Evolutionary conservation across 2,113 vertebrate genomes (phyloP), one percentile per base, ranked within the genome.

Genomic region (Haliaeetus leucogaster): DNA sequence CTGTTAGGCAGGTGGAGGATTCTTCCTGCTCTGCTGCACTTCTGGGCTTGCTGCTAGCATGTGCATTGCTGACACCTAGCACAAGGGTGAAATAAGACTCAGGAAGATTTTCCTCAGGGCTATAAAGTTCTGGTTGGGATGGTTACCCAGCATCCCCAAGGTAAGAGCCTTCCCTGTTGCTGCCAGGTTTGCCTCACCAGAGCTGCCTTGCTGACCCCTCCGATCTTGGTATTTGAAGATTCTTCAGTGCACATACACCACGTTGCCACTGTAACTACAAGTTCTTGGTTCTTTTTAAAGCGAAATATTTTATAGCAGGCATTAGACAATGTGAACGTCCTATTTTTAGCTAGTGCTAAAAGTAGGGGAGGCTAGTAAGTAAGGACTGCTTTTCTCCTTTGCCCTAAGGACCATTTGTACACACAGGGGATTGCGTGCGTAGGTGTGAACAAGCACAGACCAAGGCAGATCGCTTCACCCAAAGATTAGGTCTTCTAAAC

Each of bases 241-340:
- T 43, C 50, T 70, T 85, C 45, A 34, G 8, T 36, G 13, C 15
- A 63, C 4, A 4, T 45, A 32, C 0, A 3, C 5, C 42, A 34
- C 0, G 0, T 89, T 89, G 16, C 29, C 18, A 34, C 11, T 72
- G 32, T 61, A 65, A 68, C 14, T 65, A 17, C 0, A 20, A 77
- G 19, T 36, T 42, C 25, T 16, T 42, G 2, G 5, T 47, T 12
- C 1, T 62, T 86, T 78, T 70, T 13, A 50, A 84, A 81, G 9
- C 58, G 13, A 89, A 86, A 19, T 73, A 40, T 72, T 40, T 92
- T 42, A 23, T 14, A 86, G 7, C 13, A 87, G 38, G 16, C 13
- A 22, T 66, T 61, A 70, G 17, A 40, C 14, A 52, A 26, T 32
- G 22, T 38, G 50, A 26, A 55, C 11, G 45, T 53, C 9, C 8